Base-by-base conservation (phyloP, 1,140 invertebrate species). In the Maniola jurtina region DNA sequence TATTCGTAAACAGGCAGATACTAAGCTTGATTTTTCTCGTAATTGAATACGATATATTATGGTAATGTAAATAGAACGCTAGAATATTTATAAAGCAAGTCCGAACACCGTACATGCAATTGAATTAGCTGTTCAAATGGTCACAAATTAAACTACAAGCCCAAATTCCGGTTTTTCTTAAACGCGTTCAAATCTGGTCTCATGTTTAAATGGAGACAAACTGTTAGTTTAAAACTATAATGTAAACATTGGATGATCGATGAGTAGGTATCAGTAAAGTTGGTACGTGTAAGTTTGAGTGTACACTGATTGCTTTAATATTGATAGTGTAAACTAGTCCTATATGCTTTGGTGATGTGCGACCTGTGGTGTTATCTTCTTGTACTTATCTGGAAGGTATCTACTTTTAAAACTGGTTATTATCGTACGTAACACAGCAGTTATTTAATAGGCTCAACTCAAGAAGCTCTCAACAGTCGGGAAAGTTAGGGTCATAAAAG, bases 191-290 rank as follows among this genome's bases (percentile, higher is more conserved):
- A 16, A 9, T 25, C 16, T 52, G 48, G 48, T 5, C 15, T 6
- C 48, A 52, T 15, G 25, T 48, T 52, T 11, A 16, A 52, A 52
- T 25, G 7, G 14, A 16, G 48, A 16, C 6, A 52, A 52, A 25
- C 48, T 52, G 48, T 52, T 52, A 52, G 16, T 52, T 3, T 11
- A 52, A 8, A 45, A 45, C 42, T 5, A 25, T 25, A 45, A 7
- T 52, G 14, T 52, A 52, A 16, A 52, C 48, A 52, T 25, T 16
- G 14, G 15, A 52, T 16, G 48, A 52, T 52, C 14, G 48, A 52
- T 52, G 48, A 52, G 14, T n/a, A n/a, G n/a, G n/a, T 16, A 15
- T 14, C 45, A n/a, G 45, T 48, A 1, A n/a, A 42, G 5, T 9
- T 48, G 45, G 13, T n/a, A 14, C 13, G 45, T 48, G 45, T 48